phyloP scores from a whole-genome alignment of 2,113 vertebrate genomes.

The Laterallus jamaicensis region DNA sequence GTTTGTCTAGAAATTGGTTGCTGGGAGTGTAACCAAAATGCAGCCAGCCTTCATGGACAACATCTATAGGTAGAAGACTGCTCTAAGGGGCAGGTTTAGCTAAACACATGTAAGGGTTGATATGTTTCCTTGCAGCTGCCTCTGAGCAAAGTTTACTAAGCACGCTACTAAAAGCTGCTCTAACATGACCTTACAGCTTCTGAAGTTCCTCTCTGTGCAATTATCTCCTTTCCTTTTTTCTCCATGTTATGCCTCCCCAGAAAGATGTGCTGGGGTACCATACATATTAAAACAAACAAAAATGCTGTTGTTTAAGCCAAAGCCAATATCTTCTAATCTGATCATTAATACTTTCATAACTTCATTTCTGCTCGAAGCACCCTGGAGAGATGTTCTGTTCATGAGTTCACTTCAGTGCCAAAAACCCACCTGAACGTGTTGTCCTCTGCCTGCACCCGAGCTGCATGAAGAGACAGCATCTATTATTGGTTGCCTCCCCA shows the following conservation, averaged over 20 bases:
- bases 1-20: not conserved
- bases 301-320: not conserved
- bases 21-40: not conserved
- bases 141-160: not conserved
- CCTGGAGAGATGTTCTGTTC: not conserved
- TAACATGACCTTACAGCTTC: not conserved
- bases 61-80: not conserved
- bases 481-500: not conserved
- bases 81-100: not conserved
- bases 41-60: not conserved
- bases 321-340: not conserved
- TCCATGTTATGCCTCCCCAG: not conserved
- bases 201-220: not conserved
- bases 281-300: not conserved
- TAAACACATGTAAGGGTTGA: not conserved
- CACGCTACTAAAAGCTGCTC: not conserved
- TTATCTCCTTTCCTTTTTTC: not conserved
- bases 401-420: not conserved
- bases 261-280: not conserved
- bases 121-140: not conserved
- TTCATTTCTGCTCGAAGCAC: not conserved
- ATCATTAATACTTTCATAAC: not conserved
- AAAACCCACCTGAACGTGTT: not conserved
- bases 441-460: not conserved
- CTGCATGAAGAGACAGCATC: not conserved